phyloP scores from a whole-genome alignment of 2,888 invertebrate genomes.

The Timema cristinae region DNA sequence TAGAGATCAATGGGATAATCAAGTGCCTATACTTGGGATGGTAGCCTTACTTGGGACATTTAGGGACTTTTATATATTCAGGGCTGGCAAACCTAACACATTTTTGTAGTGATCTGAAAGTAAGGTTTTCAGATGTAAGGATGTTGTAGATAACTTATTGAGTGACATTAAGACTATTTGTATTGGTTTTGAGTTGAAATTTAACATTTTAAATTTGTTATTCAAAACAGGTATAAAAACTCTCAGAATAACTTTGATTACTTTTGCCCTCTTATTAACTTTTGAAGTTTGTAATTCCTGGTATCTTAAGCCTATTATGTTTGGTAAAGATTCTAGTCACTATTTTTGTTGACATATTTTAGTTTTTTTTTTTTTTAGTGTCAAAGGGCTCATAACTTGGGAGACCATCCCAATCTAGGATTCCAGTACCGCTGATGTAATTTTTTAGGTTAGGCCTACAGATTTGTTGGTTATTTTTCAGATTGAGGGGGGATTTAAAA shows the following conservation, averaged over 20 bases:
- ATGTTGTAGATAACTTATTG: too few relatives aligned
- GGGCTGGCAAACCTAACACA: too few relatives aligned
- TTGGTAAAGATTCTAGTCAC: background rate
- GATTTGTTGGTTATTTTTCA: background rate
- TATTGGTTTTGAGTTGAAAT: too few relatives aligned
- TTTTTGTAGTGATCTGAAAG: too few relatives aligned
- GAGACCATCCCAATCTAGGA: slow-evolving; percentile 2
- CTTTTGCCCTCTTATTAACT: background rate
- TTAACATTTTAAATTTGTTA: background rate
- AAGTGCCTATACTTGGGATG: too few relatives aligned
- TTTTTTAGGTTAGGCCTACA: background rate
- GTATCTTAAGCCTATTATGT: background rate
- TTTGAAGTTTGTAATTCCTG: background rate
- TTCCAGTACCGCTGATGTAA: slow-evolving; percentile 1
- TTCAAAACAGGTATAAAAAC: background rate
- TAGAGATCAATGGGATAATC: too few relatives aligned
- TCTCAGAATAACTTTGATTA: background rate
- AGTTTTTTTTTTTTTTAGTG: background rate
- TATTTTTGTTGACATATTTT: background rate
- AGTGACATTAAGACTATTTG: too few relatives aligned
- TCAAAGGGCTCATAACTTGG: slow-evolving; percentile 2
- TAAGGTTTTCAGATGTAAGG: too few relatives aligned
- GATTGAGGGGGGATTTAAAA: background rate
- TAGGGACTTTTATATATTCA: too few relatives aligned
- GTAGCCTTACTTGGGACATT: too few relatives aligned